These are phyloP conservation scores for Ceratosolen solmsi DNA, from an alignment of 1,140 invertebrate species.

Conservation along the genomic window DNA sequence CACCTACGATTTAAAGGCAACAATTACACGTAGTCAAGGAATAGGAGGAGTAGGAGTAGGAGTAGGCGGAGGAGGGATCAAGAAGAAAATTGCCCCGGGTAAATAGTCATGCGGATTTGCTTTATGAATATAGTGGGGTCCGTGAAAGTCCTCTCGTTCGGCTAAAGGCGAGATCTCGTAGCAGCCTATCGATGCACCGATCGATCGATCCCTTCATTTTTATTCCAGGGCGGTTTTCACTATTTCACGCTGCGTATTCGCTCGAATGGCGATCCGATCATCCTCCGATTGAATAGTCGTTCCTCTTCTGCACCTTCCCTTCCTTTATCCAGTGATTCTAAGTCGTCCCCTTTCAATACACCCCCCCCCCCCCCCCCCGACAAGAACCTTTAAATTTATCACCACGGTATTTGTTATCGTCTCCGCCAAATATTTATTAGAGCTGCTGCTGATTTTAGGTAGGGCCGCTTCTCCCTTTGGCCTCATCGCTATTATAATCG, in stretches of 20 bases:
- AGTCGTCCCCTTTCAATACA: background rate
- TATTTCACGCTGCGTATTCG: background rate
- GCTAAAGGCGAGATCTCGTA: background rate
- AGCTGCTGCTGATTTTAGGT: background rate
- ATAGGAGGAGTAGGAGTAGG: too few species aligned
- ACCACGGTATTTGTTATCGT: too few species aligned
- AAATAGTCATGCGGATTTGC: slow-evolving; percentile 17
- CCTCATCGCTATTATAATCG: too few species aligned
- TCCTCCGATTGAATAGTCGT: background rate
- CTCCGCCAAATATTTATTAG: too few species aligned
- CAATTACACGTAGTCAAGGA: slow-evolving; percentile 28
- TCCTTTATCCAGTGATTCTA: background rate
- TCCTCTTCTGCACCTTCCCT: background rate
- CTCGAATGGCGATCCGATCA: background rate
- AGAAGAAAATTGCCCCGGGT: background rate
- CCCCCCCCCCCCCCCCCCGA: too few species aligned
- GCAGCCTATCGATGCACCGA: background rate
- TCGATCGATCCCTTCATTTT: background rate
- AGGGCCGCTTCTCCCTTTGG: background rate
- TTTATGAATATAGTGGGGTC: background rate
- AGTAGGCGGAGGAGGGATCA: too few species aligned
- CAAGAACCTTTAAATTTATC: too few species aligned
- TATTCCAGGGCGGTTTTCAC: background rate
- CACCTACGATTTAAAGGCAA: slow-evolving; percentile 37
- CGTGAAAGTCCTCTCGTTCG: slow-evolving; percentile 25